phyloP scores from a whole-genome alignment of 2,113 vertebrate genomes.

The Amphilophus citrinellus region DNA sequence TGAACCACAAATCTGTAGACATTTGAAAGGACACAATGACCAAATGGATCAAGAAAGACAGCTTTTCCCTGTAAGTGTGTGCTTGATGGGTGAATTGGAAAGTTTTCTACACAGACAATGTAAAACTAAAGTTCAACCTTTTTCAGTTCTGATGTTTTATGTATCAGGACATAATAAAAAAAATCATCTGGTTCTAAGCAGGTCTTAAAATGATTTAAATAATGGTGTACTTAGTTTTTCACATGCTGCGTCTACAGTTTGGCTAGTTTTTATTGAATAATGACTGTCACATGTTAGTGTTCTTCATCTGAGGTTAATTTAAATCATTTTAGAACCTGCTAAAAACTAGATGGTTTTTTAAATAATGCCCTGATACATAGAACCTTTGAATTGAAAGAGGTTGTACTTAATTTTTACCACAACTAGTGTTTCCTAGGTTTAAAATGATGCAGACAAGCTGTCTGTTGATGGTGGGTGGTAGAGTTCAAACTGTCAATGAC shows the following conservation, averaged over 20 bases:
- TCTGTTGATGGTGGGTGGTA: not conserved
- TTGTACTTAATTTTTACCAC: not conserved
- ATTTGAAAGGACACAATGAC: not conserved
- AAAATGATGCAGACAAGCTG: not conserved
- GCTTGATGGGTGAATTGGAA: not conserved
- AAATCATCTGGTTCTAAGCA: not conserved
- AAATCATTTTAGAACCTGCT: not conserved
- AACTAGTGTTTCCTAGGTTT: not conserved
- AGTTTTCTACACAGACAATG: not conserved
- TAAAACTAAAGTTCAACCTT: not conserved
- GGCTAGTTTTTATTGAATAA: not conserved
- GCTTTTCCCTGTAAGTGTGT: not conserved
- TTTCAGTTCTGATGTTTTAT: not conserved
- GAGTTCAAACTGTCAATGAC: not conserved
- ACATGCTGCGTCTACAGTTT: not conserved
- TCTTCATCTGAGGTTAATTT: too few relatives aligned
- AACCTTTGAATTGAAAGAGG: not conserved
- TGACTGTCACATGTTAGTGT: not conserved
- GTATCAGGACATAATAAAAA: not conserved
- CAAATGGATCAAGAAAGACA: not conserved
- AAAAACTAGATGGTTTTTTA: not conserved
- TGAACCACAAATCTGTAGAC: not conserved
- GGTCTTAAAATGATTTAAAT: not conserved
- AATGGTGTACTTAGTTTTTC: not conserved
- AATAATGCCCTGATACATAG: not conserved